phyloP scores from a whole-genome alignment of 2,888 invertebrate genomes.

The Heteromurus nitidus region DNA sequence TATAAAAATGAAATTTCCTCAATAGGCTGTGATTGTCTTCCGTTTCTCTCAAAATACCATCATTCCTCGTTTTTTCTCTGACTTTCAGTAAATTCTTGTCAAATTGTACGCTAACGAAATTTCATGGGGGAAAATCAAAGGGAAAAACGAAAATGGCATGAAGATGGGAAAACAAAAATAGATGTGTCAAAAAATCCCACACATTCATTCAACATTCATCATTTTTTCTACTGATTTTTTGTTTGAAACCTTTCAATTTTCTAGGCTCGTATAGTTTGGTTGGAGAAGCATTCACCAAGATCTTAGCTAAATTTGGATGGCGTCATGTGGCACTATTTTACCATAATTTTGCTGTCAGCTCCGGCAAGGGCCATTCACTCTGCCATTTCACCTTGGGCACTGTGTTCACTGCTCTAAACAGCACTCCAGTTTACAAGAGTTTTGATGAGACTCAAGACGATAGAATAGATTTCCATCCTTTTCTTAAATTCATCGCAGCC shows the following conservation, averaged over 20 bases:
- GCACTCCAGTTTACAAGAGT: slow-evolving; percentile 76
- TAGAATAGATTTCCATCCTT: slow-evolving; percentile 78
- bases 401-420: slow-evolving; percentile 80
- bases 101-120: no score
- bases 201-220: no score
- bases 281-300: slow-evolving; percentile 81
- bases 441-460: slow-evolving; percentile 82
- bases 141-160: no score
- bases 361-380: slow-evolving; percentile 82
- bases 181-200: no score
- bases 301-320: slow-evolving; percentile 86
- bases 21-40: no score
- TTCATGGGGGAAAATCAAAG: no score
- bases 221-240: neutral
- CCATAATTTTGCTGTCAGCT: slow-evolving; percentile 80
- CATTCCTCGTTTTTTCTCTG: no score
- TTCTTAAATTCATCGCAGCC: slow-evolving; percentile 80
- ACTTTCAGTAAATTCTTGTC: no score
- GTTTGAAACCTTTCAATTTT: neutral
- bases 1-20: no score
- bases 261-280: slow-evolving; percentile 75
- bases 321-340: slow-evolving; percentile 83
- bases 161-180: no score
- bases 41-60: no score
- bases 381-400: slow-evolving; percentile 86